These are phyloP conservation scores for Euspilapteryx auroguttella DNA, from an alignment of 2,888 invertebrate genomes.

Conservation along the genomic window DNA sequence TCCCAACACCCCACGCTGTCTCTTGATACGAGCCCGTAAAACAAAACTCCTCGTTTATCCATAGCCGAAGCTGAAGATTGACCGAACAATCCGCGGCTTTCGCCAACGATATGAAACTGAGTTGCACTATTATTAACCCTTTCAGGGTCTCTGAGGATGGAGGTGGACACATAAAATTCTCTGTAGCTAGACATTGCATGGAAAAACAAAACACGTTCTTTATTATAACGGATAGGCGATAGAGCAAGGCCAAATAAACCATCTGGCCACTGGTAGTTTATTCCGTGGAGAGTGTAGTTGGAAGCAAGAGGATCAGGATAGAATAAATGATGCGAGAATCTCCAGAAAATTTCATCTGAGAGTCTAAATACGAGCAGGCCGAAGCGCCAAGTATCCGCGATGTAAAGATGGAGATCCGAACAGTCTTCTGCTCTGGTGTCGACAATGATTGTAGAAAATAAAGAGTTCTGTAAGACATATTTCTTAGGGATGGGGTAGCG, in stretches of 20 bases:
- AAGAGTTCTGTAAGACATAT: conserved; percentile 66
- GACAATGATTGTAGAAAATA: conserved; percentile 69
- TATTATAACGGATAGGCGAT: conserved; percentile 47
- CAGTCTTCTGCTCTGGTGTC: conserved; percentile 64
- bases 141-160: conserved; percentile 63
- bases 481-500: conserved; percentile 67
- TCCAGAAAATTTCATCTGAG: conserved; percentile 60
- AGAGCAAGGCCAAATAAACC: conserved; percentile 77
- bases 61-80: conserved; percentile 77
- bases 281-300: conserved; percentile 71
- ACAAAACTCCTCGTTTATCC: conserved; percentile 73
- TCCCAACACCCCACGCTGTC: conserved; percentile 84
- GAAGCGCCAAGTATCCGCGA: conserved; percentile 72
- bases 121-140: conserved; percentile 24
- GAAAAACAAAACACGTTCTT: conserved; percentile 71
- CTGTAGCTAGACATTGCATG: conserved; percentile 82
- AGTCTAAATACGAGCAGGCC: conserved; percentile 66
- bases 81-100: conserved; percentile 61
- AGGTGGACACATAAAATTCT: conserved; percentile 74
- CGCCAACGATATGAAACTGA: conserved; percentile 35
- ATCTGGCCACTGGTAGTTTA: conserved; percentile 82
- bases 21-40: conserved; percentile 75
- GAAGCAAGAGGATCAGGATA: conserved; percentile 74
- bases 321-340: conserved; percentile 68
- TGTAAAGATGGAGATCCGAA: conserved; percentile 65